Conservation (phyloP, 2,797 vertebrate species). For the Neostethus bicornis region DNA sequence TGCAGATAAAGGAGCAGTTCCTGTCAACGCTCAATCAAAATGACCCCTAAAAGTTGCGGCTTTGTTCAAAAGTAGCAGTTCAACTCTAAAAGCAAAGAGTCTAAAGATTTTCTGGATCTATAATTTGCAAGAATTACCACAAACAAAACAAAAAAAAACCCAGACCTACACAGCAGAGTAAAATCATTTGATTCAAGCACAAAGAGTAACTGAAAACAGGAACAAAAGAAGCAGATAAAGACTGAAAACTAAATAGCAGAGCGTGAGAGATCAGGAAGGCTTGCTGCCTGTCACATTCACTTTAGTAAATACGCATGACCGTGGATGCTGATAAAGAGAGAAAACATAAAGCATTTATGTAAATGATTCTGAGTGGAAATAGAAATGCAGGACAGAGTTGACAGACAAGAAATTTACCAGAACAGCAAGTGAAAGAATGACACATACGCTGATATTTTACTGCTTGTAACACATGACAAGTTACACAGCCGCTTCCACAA, state of each 20-base stretch:
- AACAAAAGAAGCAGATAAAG: constrained; percentile 20
- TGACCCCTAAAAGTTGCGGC: constrained; percentile 41
- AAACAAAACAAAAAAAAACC: constrained; percentile 42
- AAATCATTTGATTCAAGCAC: constrained; percentile 22
- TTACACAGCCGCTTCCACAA: constrained; percentile 49
- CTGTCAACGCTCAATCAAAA: constrained; percentile 47
- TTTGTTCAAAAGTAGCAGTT: constrained; percentile 54
- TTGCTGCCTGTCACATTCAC: constrained; percentile 61
- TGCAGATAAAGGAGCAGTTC: constrained; percentile 58
- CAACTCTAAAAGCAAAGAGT: constrained; percentile 50
- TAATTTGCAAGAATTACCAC: constrained; percentile 61
- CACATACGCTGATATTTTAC: constrained; percentile 42
- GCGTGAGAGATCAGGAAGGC: constrained; percentile 53
- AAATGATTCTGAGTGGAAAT: constrained; percentile 28
- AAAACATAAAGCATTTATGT: constrained; percentile 33
- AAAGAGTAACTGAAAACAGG: constrained; percentile 16
- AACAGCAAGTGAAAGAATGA: constrained; percentile 47
- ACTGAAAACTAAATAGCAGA: constrained; percentile 50
- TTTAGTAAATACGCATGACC: constrained; percentile 66
- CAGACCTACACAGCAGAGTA: constrained; percentile 21
- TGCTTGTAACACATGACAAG: constrained; percentile 41
- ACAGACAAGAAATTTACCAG: constrained; percentile 26
- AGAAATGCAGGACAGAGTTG: constrained; percentile 12
- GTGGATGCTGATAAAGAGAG: constrained; percentile 51
- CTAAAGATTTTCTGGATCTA: constrained; percentile 32